Evolutionary conservation across 2,888 invertebrate species (phyloP).

Genomic region (Mylabris sibirica): DNA sequence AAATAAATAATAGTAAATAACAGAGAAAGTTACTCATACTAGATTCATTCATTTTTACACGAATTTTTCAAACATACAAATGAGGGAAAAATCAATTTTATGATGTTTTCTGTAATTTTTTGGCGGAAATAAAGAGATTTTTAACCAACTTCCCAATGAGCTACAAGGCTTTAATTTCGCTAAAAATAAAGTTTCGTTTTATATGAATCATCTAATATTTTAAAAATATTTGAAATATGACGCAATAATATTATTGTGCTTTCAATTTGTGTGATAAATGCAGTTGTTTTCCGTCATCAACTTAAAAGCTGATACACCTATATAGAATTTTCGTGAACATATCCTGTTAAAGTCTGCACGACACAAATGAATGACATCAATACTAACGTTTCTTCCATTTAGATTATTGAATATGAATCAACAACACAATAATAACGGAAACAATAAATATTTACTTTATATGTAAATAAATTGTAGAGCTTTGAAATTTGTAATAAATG

Average conservation of each 20-base stretch:
- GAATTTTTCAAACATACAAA: no score
- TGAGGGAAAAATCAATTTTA: no score
- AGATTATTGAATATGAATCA: constrained; percentile 48
- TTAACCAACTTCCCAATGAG: no score
- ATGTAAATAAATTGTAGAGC: constrained; percentile 17
- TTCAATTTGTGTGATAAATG: constrained; percentile 22
- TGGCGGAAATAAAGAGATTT: no score
- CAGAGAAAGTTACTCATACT: no score
- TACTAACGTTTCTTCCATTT: constrained; percentile 47
- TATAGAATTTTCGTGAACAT: neutral
- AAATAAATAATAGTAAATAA: no score
- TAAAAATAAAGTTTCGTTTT: no score
- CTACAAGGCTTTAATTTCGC: no score
- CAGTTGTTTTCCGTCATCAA: constrained; percentile 29
- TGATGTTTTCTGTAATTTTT: no score
- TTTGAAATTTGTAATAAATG: constrained; percentile 53
- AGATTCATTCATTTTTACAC: no score
- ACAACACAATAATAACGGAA: neutral
- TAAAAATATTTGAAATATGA: neutral
- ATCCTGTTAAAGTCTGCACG: neutral
- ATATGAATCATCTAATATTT: no score
- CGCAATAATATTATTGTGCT: neutral
- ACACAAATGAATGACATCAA: constrained; percentile 1
- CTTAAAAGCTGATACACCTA: constrained; percentile 19
- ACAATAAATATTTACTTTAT: constrained; percentile 10